Evolutionary conservation across 2,797 vertebrate species (phyloP), one percentile per base, ranked within the genome.

Genomic region (Enteromius fasciolatus): DNA sequence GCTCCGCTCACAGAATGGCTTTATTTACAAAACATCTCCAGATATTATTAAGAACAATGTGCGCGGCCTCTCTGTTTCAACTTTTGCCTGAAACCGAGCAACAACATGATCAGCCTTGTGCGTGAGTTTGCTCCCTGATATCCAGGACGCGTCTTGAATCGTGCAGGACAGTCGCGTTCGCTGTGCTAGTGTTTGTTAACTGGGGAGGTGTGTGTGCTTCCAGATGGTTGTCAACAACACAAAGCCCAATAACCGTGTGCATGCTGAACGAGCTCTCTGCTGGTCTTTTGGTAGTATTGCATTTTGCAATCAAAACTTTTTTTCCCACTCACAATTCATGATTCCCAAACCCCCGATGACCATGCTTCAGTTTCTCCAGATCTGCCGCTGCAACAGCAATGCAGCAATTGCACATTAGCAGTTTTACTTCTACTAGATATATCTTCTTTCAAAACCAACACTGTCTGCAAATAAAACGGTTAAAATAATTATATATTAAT

Each of bases 211-310:
- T 80, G 63, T 81, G 76, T 85, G 64, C 48, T 25, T 83, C 86
- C 74, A 70, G 39, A 81, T 83, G 85, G 87, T 88, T 85, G 67
- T 73, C 81, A 88, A 91, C 89, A 79, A 80, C 92, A 91, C 92
- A 92, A 90, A 90, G 87, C 54, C 20, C 59, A 9, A 73, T 17
- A 4, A 54, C 31, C 18, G 46, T 15, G 64, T 46, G 25, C 81
- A 25, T 69, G 63, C 36, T 18, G 28, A 76, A n/a, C 36, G 73
- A 64, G 20, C 54, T 12, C 28, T 77, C 23, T 78, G 31, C 57
- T 64, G 41, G 41, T 44, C 41, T 44, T 44, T 44, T 44, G 41
- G 10, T 44, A 11, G 41, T 44, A 44, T 44, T 44, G 41, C 41
- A 44, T 44, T 44, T 10, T 44, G 41, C 10, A 11, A 11, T 44